phyloP scores from a whole-genome alignment of 2,797 vertebrate genomes.

The Darevskia nairensis region DNA sequence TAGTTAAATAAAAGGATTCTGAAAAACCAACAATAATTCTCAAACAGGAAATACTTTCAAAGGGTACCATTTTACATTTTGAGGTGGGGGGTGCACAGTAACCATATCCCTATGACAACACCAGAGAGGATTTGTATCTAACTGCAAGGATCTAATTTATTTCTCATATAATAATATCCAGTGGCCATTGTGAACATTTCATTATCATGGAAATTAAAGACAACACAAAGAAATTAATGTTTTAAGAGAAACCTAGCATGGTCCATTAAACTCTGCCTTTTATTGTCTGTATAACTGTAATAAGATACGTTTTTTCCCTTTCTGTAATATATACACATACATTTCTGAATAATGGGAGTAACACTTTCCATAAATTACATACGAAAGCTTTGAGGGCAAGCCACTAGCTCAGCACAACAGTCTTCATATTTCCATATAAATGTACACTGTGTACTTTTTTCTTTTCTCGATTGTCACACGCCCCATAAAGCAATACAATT shows the following conservation, averaged over 20 bases:
- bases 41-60: slow-evolving; percentile 64
- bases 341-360: slow-evolving; percentile 52
- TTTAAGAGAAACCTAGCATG: slow-evolving; percentile 56
- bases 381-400: slow-evolving; percentile 49
- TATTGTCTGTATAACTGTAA: slow-evolving; percentile 54
- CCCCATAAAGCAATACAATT: slow-evolving; percentile 20
- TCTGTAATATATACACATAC: slow-evolving; percentile 15
- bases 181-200: slow-evolving; percentile 67
- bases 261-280: slow-evolving; percentile 71
- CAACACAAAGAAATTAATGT: slow-evolving; percentile 70
- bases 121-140: slow-evolving; percentile 63
- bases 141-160: slow-evolving; percentile 68
- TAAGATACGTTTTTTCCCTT: slow-evolving; percentile 60
- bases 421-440: slow-evolving; percentile 48
- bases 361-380: slow-evolving; percentile 63
- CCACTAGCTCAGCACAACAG: not conserved
- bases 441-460: not conserved
- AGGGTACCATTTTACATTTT: slow-evolving; percentile 59
- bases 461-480: not conserved
- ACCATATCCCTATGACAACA: slow-evolving; percentile 68
- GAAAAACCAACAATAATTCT: slow-evolving; percentile 69
- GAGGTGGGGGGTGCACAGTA: slow-evolving; percentile 47
- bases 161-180: slow-evolving; percentile 67
- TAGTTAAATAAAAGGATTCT: slow-evolving; percentile 65
- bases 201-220: slow-evolving; percentile 73